Percentiles rank a stretch among this genome's conserved stretches.
These are phyloP conservation scores for Perca schrenkii DNA, from an alignment of 2,113 vertebrate genomes.

Conservation along the genomic window DNA sequence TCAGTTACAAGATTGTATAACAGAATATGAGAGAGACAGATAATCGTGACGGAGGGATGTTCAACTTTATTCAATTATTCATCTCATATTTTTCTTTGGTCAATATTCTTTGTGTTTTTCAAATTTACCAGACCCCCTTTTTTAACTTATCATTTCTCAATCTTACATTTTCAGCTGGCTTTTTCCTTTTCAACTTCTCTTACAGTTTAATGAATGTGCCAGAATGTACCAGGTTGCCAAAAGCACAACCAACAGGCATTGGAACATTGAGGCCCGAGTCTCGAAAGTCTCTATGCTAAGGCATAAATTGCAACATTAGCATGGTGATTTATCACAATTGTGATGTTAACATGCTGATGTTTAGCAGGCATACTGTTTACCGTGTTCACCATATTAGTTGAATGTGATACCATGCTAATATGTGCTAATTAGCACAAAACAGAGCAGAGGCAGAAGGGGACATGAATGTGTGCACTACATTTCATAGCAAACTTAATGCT, in stretches of 20 bases:
- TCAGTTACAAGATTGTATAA: conserved; percentile 25
- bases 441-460: neutral
- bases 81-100: conserved; percentile 25
- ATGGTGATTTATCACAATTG: neutral
- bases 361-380: neutral
- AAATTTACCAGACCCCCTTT: neutral
- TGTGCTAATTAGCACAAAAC: conserved; percentile 1
- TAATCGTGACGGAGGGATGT: conserved; percentile 16
- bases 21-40: conserved; percentile 13
- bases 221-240: neutral
- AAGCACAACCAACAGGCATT: too few relatives aligned
- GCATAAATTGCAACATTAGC: neutral
- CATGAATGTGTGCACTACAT: neutral
- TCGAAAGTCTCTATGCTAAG: neutral
- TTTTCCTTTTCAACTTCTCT: neutral
- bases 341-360: neutral
- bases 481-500: neutral
- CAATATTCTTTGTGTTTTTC: neutral
- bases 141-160: neutral
- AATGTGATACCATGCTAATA: neutral
- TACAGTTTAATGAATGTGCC: neutral
- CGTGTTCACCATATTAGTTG: neutral
- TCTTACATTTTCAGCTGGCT: neutral
- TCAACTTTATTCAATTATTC: conserved; percentile 33
- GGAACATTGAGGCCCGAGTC: too few relatives aligned